Percentiles rank a stretch among this genome's conserved stretches.
Conservation (phyloP, 2,888 invertebrate species). For the Papilio elwesi region DNA sequence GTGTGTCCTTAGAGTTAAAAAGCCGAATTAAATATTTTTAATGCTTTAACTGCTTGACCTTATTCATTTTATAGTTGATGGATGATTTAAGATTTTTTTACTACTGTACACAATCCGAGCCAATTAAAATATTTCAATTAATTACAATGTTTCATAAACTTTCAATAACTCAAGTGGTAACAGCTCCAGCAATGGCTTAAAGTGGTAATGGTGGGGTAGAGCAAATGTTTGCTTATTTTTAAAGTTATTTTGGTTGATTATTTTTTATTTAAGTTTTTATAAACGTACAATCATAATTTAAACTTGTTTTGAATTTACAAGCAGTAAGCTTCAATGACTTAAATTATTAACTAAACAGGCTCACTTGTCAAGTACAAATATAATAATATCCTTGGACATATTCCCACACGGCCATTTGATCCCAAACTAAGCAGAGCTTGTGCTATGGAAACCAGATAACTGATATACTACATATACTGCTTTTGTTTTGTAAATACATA, state of each 20-base stretch:
- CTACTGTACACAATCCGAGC: too few relatives aligned
- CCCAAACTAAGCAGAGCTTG: too few relatives aligned
- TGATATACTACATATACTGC: too few relatives aligned
- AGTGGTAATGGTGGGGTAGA: not conserved
- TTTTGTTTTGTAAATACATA: too few relatives aligned
- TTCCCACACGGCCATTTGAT: too few relatives aligned
- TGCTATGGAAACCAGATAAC: too few relatives aligned
- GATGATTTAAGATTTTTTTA: too few relatives aligned
- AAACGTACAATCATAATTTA: too few relatives aligned
- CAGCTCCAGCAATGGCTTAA: not conserved
- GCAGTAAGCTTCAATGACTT: not conserved
- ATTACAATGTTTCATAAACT: constrained; percentile 3
- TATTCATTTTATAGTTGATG: not conserved
- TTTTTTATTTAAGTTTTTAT: not conserved
- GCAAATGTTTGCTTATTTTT: not conserved
- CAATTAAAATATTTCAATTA: constrained; percentile 3
- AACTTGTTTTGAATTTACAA: not conserved
- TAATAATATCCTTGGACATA: too few relatives aligned
- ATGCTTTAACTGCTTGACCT: not conserved
- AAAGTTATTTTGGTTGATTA: not conserved
- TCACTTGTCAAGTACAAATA: not conserved
- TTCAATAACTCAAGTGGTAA: not conserved
- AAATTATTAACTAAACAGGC: not conserved
- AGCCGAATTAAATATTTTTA: not conserved
- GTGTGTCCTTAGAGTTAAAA: not conserved